phyloP scores from a whole-genome alignment of 2,113 vertebrate genomes.

The Eublepharis macularius region DNA sequence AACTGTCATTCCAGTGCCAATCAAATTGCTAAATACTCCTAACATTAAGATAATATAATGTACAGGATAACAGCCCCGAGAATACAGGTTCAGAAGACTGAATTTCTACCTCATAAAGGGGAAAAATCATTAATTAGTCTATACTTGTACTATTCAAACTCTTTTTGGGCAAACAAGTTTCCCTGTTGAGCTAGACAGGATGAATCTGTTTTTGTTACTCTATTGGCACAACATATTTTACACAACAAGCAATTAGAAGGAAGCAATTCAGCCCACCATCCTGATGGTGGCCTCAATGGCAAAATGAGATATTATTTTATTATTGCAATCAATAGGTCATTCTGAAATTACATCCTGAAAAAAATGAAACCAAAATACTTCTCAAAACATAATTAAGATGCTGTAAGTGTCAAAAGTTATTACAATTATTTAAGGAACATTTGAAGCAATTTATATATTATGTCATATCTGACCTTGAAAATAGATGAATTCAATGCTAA shows the following conservation, averaged over 20 bases:
- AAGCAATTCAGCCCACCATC: slow-evolving; percentile 36
- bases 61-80: not conserved
- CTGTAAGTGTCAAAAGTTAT: not conserved
- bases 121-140: slow-evolving; percentile 39
- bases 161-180: slow-evolving; percentile 47
- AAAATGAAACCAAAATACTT: slow-evolving; percentile 30
- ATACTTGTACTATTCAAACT: slow-evolving; percentile 33
- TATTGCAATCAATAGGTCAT: slow-evolving; percentile 51
- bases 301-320: slow-evolving; percentile 44
- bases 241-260: slow-evolving; percentile 55
- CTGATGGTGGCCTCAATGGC: slow-evolving; percentile 32
- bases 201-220: slow-evolving; percentile 57
- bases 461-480: slow-evolving; percentile 14
- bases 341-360: slow-evolving; percentile 34
- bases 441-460: slow-evolving; percentile 1
- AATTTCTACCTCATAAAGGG: slow-evolving; percentile 25
- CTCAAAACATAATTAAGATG: slow-evolving; percentile 35
- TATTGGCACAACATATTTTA: slow-evolving; percentile 49
- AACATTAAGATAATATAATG: not conserved
- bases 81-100: slow-evolving; percentile 17
- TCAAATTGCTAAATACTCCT: not conserved
- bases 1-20: not conserved
- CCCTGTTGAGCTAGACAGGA: slow-evolving; percentile 49
- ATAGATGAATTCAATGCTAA: slow-evolving; percentile 13
- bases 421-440: slow-evolving; percentile 24